Base-by-base conservation (phyloP, 2,797 vertebrate genomes). In the Silurus aristotelis region DNA sequence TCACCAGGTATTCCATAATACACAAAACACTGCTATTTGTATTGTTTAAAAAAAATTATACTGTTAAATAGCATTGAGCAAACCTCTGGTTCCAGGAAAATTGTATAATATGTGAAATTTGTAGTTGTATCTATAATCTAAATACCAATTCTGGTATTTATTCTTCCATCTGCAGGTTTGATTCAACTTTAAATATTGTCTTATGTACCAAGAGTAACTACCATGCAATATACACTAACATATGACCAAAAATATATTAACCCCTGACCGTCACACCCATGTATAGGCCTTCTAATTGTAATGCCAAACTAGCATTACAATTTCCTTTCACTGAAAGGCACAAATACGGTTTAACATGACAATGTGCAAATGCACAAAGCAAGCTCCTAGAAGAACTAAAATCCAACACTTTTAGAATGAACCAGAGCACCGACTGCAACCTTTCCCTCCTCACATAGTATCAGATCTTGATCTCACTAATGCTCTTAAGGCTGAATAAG, bases 401-500 rank as follows among this genome's bases (percentile, higher is more conserved):
- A 38, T 38, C 38, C 38, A 38, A 38, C 38, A 38, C 4, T 38
- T 38, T 48, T 22, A 43, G 75, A 76, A 76, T 14, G 43, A 48
- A 43, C 31, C 20, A 8, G 68, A 43, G 48, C 20, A 10, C 56
- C 17, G 15, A 17, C 14, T 17, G 38, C 38, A 38, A 38, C 38
- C 38, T 38, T 4, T 5, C 38, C 38, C 38, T 38, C 4, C 38
- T 38, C 38, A 38, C 4, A 4, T 38, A 38, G 38, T 5, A 38
- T 38, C 38, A 38, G 38, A 38, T 38, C 38, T 38, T 38, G 38
- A 38, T 38, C 38, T 38, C 38, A 38, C 38, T 38, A 66, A 27
- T 66, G 25, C 52, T 84, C 43, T 52, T 70, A 46, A 52, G 61
- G 20, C 76, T 71, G 19, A 80, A 83, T 61, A 20, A 61, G 60